These are phyloP conservation scores for Pachyrhynchus sulphureomaculatus DNA, from an alignment of 1,140 invertebrate species.

Conservation along the genomic window DNA sequence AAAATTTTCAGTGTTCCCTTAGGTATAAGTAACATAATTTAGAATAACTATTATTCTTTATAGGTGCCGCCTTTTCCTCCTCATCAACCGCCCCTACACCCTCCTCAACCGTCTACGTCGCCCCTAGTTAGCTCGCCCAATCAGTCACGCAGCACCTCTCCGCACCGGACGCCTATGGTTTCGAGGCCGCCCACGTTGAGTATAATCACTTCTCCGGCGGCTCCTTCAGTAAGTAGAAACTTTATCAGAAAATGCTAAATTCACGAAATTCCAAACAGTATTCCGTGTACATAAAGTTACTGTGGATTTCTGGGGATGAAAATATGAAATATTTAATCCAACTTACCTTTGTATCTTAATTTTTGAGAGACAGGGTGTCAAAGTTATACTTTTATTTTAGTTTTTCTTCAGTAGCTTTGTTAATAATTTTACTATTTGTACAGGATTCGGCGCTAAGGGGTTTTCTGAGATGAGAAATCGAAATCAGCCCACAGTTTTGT, in stretches of 20 bases:
- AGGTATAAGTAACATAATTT: too few relatives aligned
- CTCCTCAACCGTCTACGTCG: constrained; percentile 54
- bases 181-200: constrained; percentile 24
- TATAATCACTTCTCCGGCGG: constrained; percentile 32
- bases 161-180: constrained; percentile 31
- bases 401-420: too few relatives aligned
- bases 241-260: background rate
- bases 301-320: background rate
- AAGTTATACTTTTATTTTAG: too few relatives aligned
- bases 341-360: too few relatives aligned
- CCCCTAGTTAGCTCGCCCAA: constrained; percentile 63
- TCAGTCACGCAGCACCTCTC: constrained; percentile 51
- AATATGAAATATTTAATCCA: too few relatives aligned
- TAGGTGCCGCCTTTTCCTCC: constrained; percentile 51
- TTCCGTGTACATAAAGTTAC: too few relatives aligned
- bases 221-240: constrained; percentile 20
- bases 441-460: too few relatives aligned
- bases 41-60: background rate
- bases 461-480: too few relatives aligned
- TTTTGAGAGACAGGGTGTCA: too few relatives aligned
- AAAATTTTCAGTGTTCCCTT: too few relatives aligned
- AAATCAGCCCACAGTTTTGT: too few relatives aligned
- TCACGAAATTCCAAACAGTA: background rate
- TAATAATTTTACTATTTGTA: too few relatives aligned
- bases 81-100: constrained; percentile 50